Percentiles rank a stretch among this genome's conserved stretches.
Evolutionary conservation across 1,140 invertebrate species (phyloP).

Genomic region (Cotesia typhae): DNA sequence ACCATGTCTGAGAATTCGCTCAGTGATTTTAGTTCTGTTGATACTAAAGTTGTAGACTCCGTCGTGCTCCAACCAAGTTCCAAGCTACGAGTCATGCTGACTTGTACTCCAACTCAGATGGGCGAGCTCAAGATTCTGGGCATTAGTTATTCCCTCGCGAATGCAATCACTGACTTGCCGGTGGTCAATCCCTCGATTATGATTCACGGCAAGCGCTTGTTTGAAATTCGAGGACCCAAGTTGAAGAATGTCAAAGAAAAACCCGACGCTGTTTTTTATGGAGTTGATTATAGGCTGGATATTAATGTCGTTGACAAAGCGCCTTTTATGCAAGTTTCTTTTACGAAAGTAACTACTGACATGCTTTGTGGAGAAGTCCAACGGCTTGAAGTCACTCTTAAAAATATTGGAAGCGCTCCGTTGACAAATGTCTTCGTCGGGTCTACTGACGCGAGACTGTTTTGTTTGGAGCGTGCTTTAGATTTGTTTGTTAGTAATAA

Average conservation of each 20-base stretch:
- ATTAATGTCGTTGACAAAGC: constrained; percentile 74
- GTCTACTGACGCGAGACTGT: constrained; percentile 74
- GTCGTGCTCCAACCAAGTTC: constrained; percentile 58
- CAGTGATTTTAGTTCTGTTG: constrained; percentile 55
- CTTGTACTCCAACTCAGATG: constrained; percentile 50
- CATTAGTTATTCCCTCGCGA: constrained; percentile 56
- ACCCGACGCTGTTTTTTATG: constrained; percentile 59
- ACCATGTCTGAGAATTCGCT: constrained; percentile 47
- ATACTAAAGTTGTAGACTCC: constrained; percentile 60
- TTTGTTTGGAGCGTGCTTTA: constrained; percentile 67
- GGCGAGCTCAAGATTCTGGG: constrained; percentile 58
- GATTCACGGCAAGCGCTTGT: constrained; percentile 72
- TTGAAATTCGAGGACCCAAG: constrained; percentile 66
- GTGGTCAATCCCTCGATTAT: constrained; percentile 50
- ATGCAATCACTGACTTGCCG: constrained; percentile 53
- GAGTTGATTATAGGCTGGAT: constrained; percentile 70
- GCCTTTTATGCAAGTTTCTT: constrained; percentile 79
- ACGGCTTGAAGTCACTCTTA: constrained; percentile 73
- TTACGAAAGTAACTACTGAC: constrained; percentile 74
- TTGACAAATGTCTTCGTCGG: constrained; percentile 74
- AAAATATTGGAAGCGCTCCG: constrained; percentile 74
- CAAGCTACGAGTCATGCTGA: constrained; percentile 58
- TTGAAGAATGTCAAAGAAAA: constrained; percentile 63
- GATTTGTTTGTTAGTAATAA: no score
- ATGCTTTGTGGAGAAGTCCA: constrained; percentile 80